phyloP scores from a whole-genome alignment of 2,797 vertebrate species.

The Eulemur albifrons region DNA sequence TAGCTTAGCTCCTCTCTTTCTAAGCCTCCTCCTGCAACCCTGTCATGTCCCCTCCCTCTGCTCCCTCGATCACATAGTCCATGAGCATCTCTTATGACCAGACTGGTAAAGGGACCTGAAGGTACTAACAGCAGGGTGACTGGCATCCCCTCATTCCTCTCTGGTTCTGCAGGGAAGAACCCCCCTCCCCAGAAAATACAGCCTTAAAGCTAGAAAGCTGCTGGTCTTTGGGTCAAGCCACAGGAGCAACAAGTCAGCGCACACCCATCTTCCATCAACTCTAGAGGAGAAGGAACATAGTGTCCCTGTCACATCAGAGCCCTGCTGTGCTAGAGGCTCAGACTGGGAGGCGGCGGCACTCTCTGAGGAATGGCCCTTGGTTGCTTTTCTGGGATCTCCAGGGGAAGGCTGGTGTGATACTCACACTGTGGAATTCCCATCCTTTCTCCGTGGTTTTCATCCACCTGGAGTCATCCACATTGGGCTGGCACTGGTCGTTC shows the following conservation, averaged over 20 bases:
- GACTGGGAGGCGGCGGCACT: not conserved
- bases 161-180: not conserved
- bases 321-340: not conserved
- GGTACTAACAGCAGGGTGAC: not conserved
- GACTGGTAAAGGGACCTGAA: not conserved
- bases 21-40: not conserved
- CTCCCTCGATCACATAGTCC: not conserved
- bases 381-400: not conserved
- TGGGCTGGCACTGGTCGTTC: constrained; percentile 97
- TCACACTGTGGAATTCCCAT: constrained; percentile 91
- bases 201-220: not conserved
- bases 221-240: not conserved
- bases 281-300: not conserved
- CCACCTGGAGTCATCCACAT: constrained; percentile 89
- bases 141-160: not conserved
- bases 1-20: not conserved
- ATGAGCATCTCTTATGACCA: not conserved
- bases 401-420: constrained; percentile 38
- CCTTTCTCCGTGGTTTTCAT: constrained; percentile 91
- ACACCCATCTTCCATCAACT: not conserved
- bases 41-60: not conserved
- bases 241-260: not conserved
- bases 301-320: not conserved
- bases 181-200: not conserved
- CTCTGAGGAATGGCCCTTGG: not conserved